Percentiles rank a stretch among this genome's conserved stretches.
phyloP scores from a whole-genome alignment of 2,797 vertebrate genomes.

The Anguilla pacifica region DNA sequence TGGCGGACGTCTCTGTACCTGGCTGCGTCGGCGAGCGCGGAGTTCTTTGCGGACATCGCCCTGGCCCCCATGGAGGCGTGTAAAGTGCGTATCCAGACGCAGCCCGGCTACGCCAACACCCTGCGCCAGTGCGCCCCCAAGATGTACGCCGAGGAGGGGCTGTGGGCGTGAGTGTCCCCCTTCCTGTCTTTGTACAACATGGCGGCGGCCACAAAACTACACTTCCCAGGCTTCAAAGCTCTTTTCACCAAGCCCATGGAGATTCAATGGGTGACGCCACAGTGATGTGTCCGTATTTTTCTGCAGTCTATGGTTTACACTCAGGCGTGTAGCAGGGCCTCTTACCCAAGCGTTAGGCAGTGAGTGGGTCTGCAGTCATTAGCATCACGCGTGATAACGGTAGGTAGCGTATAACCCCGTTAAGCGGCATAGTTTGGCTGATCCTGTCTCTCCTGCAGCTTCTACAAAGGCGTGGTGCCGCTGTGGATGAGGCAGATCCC shows the following conservation, averaged over 20 bases:
- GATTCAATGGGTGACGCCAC: too few species aligned
- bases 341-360: too few species aligned
- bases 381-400: too few species aligned
- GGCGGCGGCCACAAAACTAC: too few species aligned
- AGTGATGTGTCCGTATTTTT: too few species aligned
- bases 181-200: neutral
- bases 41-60: slow-evolving; percentile 97
- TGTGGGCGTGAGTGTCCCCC: slow-evolving; percentile 86
- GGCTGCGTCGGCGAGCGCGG: slow-evolving; percentile 93
- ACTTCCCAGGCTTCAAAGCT: too few species aligned
- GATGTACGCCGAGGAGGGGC: slow-evolving; percentile 90
- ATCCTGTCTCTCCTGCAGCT: slow-evolving; percentile 67
- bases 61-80: slow-evolving; percentile 97
- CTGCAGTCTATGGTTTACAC: too few species aligned
- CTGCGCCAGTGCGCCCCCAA: slow-evolving; percentile 86
- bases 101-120: slow-evolving; percentile 93
- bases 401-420: too few species aligned
- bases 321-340: too few species aligned
- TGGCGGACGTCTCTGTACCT: slow-evolving; percentile 96
- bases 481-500: slow-evolving; percentile 99
- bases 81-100: slow-evolving; percentile 97
- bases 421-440: too few species aligned
- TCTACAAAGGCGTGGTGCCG: slow-evolving; percentile 96
- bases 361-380: too few species aligned
- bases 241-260: too few species aligned